These are phyloP conservation scores for Vollenhovia emeryi DNA, from an alignment of 1,140 invertebrate species.

Conservation along the genomic window DNA sequence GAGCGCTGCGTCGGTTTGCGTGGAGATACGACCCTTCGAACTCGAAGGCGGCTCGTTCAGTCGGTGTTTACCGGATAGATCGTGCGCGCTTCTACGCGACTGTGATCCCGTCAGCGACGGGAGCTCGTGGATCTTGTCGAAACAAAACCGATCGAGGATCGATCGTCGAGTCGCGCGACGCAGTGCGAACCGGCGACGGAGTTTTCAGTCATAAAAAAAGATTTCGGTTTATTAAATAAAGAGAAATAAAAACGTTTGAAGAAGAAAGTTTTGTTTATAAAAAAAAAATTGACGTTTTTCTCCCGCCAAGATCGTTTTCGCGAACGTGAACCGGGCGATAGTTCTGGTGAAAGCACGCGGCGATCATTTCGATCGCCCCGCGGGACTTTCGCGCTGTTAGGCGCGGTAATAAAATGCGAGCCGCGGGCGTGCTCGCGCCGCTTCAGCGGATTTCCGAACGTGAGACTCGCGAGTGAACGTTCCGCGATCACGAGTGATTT, in stretches of 20 bases:
- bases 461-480: constrained; percentile 43
- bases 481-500: constrained; percentile 34
- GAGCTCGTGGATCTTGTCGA: background rate
- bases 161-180: background rate
- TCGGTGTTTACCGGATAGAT: constrained; percentile 25
- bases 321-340: background rate
- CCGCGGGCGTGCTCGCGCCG: constrained; percentile 1
- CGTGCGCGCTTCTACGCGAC: background rate
- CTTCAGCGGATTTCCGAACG: constrained; percentile 41
- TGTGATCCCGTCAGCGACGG: background rate
- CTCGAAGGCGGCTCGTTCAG: constrained; percentile 36
- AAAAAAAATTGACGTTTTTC: background rate
- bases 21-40: constrained; percentile 37
- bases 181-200: background rate
- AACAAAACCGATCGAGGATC: background rate
- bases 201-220: background rate
- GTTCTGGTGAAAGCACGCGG: constrained; percentile 35
- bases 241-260: background rate
- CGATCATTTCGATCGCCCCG: constrained; percentile 16
- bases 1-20: constrained; percentile 27
- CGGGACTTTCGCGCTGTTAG: constrained; percentile 45
- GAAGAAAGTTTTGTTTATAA: background rate
- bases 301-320: background rate
- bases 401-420: constrained; percentile 33
- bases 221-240: background rate